phyloP scores from a whole-genome alignment of 2,113 vertebrate species.

The Erinaceus europaeus region DNA sequence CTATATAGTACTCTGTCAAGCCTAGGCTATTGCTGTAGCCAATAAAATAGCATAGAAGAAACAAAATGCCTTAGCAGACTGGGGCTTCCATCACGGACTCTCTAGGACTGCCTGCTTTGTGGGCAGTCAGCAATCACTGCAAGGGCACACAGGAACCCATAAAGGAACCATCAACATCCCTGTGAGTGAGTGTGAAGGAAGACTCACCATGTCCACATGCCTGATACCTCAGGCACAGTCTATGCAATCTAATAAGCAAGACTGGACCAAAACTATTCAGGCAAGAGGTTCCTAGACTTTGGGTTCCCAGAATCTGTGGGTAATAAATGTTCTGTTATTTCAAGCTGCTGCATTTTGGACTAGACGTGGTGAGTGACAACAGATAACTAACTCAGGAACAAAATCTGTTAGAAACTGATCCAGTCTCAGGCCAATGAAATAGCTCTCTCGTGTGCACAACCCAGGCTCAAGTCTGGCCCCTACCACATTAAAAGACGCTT shows the following conservation, averaged over 20 bases:
- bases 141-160: not conserved
- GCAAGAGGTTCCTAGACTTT: not conserved
- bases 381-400: not conserved
- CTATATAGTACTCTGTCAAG: not conserved
- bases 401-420: not conserved
- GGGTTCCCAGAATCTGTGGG: not conserved
- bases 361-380: not conserved
- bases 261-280: not conserved
- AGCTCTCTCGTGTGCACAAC: too few species aligned
- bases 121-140: not conserved
- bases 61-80: not conserved
- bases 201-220: not conserved
- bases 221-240: not conserved
- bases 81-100: not conserved
- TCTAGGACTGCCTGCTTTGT: not conserved
- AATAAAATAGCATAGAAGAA: not conserved
- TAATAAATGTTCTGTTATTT: not conserved
- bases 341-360: not conserved
- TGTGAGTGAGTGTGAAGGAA: fast-evolving
- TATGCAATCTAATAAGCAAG: not conserved
- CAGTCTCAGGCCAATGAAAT: too few species aligned
- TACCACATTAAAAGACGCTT: too few species aligned
- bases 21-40: not conserved
- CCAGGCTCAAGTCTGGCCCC: too few species aligned
- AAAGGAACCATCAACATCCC: not conserved